Evolutionary conservation across 2,888 invertebrate genomes (phyloP).

Genomic region (Apotomis turbidana): DNA sequence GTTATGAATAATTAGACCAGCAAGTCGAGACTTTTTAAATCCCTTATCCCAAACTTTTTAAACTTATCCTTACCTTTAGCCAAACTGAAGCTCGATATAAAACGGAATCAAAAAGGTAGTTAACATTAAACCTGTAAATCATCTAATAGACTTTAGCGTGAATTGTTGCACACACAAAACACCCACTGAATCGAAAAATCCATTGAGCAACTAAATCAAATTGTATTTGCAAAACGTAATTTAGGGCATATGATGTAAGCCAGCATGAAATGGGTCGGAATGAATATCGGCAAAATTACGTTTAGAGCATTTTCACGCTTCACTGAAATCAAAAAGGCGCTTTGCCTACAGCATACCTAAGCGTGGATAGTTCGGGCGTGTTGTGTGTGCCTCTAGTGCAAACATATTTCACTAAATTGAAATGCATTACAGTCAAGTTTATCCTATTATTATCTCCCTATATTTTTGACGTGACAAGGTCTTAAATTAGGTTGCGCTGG

Average conservation of each 20-base stretch:
- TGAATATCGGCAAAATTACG: slow-evolving; percentile 52
- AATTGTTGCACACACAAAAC: background rate
- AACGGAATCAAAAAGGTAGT: too few relatives aligned
- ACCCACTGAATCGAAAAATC: slow-evolving; percentile 16
- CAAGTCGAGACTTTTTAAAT: too few relatives aligned
- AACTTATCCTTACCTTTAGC: too few relatives aligned
- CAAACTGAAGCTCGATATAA: too few relatives aligned
- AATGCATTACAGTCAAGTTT: too few relatives aligned
- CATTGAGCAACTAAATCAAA: slow-evolving; percentile 22
- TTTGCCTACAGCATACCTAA: slow-evolving; percentile 48
- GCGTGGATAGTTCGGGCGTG: background rate
- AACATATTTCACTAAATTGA: background rate
- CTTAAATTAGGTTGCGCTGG: too few relatives aligned
- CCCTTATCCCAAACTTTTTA: too few relatives aligned
- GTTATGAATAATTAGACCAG: too few relatives aligned
- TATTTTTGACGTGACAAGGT: too few relatives aligned
- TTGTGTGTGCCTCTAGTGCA: background rate
- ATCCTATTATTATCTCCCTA: too few relatives aligned
- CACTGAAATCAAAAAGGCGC: slow-evolving; percentile 49
- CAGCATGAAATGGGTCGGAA: slow-evolving; percentile 45
- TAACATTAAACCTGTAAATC: background rate
- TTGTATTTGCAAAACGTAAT: slow-evolving; percentile 29
- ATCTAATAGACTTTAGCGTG: background rate
- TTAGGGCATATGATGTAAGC: slow-evolving; percentile 29
- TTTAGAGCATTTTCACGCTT: slow-evolving; percentile 54